Base-by-base conservation (phyloP, 92 coral and sea anemone genomes). In the Epizoanthus ramosus region DNA sequence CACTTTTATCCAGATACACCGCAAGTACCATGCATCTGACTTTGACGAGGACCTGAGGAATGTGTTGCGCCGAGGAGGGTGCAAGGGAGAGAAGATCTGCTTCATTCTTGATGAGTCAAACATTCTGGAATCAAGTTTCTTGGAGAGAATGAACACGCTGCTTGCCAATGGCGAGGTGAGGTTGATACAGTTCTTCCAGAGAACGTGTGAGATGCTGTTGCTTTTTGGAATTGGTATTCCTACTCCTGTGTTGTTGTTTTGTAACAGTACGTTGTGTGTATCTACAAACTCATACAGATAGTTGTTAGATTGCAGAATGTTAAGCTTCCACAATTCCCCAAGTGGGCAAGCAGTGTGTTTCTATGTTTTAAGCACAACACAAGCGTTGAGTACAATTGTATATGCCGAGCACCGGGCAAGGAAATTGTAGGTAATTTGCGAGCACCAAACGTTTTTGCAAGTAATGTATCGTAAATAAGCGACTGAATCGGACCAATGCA, bases 111-210 rank as follows among this genome's bases (percentile, higher is more conserved):
- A 97, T 35, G 99, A 97, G 86, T 97, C 99, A 18, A 97, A 97
- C 85, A 97, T 97, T 85, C 82, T 97, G 84, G 98, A 97, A 70
- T 97, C 99, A 14, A 87, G 99, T 86, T 97, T 97, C 89, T 68
- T 96, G 70, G 99, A 96, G 75, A 92, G 99, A 81, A 96, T 96
- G 99, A 96, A 96, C 85, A 96, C 99, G 6, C 86, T 96, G 45
- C 84, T 96, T 71, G 99, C 99, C 14, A 96, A 96, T 74, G 99
- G 99, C 84, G 99, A 96, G 93, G 99, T 96, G 74, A 73, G 80
- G 24, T 79, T 63, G 17, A 24, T 64, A 5, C 25, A 39, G 43
- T 6, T 43, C 54, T 50, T 12, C 54, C 54, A 50, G 54, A 9
- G 54, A 50, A 50, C 54, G 15, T 50, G 14, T 50, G 54, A 50